Evolutionary conservation across 1,140 invertebrate genomes (phyloP).

Genomic region (Centruroides vittatus): DNA sequence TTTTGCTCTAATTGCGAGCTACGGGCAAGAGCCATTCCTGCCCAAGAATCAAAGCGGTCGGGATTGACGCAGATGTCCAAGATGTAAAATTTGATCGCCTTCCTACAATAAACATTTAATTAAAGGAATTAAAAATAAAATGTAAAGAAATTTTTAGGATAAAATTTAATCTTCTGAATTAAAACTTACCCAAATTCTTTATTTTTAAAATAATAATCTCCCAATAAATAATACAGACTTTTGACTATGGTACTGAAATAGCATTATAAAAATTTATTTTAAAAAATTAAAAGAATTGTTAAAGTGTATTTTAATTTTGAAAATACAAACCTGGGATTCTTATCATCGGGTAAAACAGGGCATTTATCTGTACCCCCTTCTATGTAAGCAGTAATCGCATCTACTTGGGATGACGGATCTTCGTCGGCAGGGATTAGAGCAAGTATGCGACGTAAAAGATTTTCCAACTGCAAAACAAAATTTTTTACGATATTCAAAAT

Average conservation of each 20-base stretch:
- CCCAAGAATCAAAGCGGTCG: constrained; percentile 76
- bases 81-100: constrained; percentile 65
- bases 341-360: constrained; percentile 6
- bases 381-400: constrained; percentile 25
- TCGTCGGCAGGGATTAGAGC: constrained; percentile 45
- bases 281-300: not conserved
- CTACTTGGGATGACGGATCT: constrained; percentile 17
- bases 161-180: constrained; percentile 1
- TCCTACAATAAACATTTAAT: constrained; percentile 24
- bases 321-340: constrained; percentile 19
- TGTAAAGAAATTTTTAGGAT: not conserved
- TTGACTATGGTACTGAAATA: constrained; percentile 32
- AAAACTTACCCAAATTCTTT: constrained; percentile 44
- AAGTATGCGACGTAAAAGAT: constrained; percentile 58
- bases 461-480: constrained; percentile 35
- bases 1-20: constrained; percentile 62
- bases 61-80: constrained; percentile 66
- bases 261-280: not conserved
- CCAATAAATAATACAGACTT: constrained; percentile 74
- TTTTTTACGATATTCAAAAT: constrained; percentile 1
- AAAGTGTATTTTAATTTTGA: not conserved
- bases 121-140: not conserved
- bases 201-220: constrained; percentile 84
- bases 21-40: constrained; percentile 66
- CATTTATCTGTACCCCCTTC: constrained; percentile 19